Evolutionary conservation across 2,888 invertebrate genomes (phyloP).

Genomic region (Melanotus villosus): DNA sequence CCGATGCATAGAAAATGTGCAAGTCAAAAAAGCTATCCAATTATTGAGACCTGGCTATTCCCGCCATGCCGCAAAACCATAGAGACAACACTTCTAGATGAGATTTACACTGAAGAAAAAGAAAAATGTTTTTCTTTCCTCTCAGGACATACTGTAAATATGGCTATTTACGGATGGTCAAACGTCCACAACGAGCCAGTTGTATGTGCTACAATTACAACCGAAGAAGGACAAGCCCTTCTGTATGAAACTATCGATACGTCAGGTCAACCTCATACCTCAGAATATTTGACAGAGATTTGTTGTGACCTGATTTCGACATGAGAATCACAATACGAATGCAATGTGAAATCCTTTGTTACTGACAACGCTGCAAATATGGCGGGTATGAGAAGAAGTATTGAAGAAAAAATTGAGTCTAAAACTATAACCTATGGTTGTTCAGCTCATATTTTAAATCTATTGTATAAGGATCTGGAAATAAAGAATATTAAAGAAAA

Average conservation of each 20-base stretch:
- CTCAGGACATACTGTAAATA: slow-evolving; percentile 27
- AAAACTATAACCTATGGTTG: too few species aligned
- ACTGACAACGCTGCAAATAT: slow-evolving; percentile 41
- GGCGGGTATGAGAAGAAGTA: slow-evolving; percentile 36
- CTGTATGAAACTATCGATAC: slow-evolving; percentile 46
- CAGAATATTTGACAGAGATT: slow-evolving; percentile 41
- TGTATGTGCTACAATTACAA: slow-evolving; percentile 37
- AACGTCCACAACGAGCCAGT: slow-evolving; percentile 46
- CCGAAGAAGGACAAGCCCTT: slow-evolving; percentile 26
- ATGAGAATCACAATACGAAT: slow-evolving; percentile 29
- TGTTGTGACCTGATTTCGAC: slow-evolving; percentile 18
- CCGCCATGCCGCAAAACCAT: too few species aligned
- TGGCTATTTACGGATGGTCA: slow-evolving; percentile 48
- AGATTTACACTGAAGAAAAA: too few species aligned
- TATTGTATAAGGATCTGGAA: too few species aligned
- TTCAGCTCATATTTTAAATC: too few species aligned
- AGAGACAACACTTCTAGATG: too few species aligned
- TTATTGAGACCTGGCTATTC: too few species aligned
- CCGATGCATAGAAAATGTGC: too few species aligned
- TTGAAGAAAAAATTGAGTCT: too few species aligned
- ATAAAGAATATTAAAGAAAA: too few species aligned
- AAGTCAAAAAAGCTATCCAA: too few species aligned
- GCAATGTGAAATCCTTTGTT: slow-evolving; percentile 34
- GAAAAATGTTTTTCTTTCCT: slow-evolving; percentile 14
- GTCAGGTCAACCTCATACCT: slow-evolving; percentile 35